These are phyloP conservation scores for Ruditapes philippinarum DNA, from an alignment of 1,140 invertebrate genomes.

Conservation along the genomic window DNA sequence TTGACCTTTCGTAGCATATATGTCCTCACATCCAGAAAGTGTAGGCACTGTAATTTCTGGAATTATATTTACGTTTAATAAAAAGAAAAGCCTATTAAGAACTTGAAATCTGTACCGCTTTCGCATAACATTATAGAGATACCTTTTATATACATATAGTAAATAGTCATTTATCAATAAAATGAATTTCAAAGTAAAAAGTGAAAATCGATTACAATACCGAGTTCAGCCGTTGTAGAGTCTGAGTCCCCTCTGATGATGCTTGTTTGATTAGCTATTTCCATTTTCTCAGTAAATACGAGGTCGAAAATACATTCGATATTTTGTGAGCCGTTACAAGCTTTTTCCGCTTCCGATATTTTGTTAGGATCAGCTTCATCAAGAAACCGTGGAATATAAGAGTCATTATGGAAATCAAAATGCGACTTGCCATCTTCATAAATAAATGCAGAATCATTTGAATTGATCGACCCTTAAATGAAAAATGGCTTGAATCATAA, in stretches of 20 bases:
- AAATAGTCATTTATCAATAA: no score
- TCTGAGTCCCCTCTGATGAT: neutral
- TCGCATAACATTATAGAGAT: no score
- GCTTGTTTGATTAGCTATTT: neutral
- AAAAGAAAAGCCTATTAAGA: neutral
- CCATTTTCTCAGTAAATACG: neutral
- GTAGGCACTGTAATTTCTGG: neutral
- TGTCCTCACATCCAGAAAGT: neutral
- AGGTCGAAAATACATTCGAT: conserved; percentile 7
- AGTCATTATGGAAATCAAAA: neutral
- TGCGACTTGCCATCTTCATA: neutral
- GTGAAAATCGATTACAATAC: no score
- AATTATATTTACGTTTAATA: no score
- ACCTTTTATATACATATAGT: no score
- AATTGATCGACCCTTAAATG: neutral
- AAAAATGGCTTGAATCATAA: no score
- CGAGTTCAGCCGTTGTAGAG: neutral
- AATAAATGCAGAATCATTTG: neutral
- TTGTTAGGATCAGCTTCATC: conserved; percentile 1
- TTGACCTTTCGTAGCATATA: neutral
- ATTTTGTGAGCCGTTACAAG: neutral
- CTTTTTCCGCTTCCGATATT: neutral
- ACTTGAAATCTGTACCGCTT: no score
- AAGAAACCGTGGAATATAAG: neutral
- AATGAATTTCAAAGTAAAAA: no score